Conservation (phyloP, 35 echinoderm and acorn worm genomes). For the Lytechinus variegatus region DNA sequence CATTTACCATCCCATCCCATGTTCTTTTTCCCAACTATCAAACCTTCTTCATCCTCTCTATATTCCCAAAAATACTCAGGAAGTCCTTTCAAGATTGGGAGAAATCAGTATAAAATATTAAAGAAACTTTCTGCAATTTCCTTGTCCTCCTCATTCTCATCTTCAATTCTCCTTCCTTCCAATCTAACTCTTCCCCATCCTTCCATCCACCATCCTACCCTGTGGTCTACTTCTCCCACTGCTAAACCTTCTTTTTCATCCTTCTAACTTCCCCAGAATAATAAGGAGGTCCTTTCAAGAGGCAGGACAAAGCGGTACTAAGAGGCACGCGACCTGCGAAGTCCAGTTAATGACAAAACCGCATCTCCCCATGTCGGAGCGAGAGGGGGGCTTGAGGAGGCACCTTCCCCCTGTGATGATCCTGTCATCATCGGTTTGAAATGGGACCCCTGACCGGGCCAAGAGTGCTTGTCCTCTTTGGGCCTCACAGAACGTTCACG, state of each 20-base stretch:
- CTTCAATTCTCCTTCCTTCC: neutral
- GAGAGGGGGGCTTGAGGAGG: neutral
- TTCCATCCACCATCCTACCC: no score
- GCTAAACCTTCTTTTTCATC: neutral
- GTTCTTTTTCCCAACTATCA: neutral
- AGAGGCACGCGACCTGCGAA: neutral
- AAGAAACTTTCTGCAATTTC: no score
- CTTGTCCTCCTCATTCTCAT: neutral
- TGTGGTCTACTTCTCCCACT: neutral
- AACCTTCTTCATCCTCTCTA: neutral
- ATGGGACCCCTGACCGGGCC: neutral
- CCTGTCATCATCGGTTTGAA: neutral
- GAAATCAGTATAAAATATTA: no score
- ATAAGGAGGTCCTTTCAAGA: neutral
- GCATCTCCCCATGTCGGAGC: neutral
- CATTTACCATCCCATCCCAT: no score
- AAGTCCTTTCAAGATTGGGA: no score
- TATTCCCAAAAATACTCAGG: no score
- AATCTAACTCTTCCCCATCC: neutral
- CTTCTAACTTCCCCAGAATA: neutral
- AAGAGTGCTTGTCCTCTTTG: neutral
- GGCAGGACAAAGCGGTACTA: neutral
- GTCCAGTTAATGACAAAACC: constrained; percentile 1
- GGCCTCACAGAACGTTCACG: neutral
- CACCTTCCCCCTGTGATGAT: neutral